Conservation (phyloP, 2,888 invertebrate species). For the Sarcophaga subvicina region DNA sequence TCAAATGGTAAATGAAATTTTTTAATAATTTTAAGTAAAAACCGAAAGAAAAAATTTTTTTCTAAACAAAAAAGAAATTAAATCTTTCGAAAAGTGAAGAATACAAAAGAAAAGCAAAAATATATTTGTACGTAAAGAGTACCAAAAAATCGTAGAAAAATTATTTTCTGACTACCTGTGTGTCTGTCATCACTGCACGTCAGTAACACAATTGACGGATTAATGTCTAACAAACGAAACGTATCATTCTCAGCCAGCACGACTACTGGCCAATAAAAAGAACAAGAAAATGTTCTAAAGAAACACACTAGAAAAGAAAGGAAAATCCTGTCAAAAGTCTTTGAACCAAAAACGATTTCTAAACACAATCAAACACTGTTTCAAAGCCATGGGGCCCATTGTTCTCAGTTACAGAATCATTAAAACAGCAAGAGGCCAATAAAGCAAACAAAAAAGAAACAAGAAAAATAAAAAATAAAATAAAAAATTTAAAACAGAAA, state of each 20-base stretch:
- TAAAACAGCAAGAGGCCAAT: conserved; percentile 54
- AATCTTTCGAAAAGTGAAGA: not conserved
- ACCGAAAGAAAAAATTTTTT: not conserved
- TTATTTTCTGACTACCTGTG: conserved; percentile 40
- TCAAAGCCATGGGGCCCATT: conserved; percentile 2
- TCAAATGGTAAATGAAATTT: not conserved
- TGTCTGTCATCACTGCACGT: conserved; percentile 47
- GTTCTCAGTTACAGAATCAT: not conserved
- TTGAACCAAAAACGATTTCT: conserved; percentile 1
- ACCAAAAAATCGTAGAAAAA: conserved; percentile 10
- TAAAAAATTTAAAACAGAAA: not conserved
- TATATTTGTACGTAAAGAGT: conserved; percentile 28
- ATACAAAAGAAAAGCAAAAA: conserved; percentile 10
- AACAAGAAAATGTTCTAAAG: conserved; percentile 22
- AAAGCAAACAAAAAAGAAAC: conserved; percentile 37
- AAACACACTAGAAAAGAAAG: not conserved
- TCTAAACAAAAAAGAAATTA: not conserved
- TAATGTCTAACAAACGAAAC: conserved; percentile 11
- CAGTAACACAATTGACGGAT: conserved; percentile 60
- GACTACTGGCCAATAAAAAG: conserved; percentile 24
- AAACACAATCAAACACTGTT: not conserved
- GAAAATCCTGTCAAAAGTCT: conserved; percentile 16
- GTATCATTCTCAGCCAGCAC: conserved; percentile 17
- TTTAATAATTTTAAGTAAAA: conserved; percentile 5
- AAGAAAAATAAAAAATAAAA: conserved; percentile 25